A percentile compares a stretch with the other conserved stretches of the same genome.
phyloP scores from a whole-genome alignment of 2,888 invertebrate species.

The Pachymerium ferrugineum region DNA sequence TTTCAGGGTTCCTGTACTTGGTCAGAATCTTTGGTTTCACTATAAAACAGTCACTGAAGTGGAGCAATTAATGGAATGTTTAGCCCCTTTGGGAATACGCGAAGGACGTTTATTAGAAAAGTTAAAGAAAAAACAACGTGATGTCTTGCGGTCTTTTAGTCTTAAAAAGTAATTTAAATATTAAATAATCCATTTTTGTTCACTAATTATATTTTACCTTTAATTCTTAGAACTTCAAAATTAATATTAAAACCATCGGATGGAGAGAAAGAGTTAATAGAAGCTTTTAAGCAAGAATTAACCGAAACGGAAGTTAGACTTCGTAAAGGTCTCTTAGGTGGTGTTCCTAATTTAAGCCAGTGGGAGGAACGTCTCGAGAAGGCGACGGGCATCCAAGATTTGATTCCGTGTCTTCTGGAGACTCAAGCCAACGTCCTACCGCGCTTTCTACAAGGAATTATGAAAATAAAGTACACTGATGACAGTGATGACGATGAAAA shows the following conservation, averaged over 20 bases:
- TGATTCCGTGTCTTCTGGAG: conserved; percentile 41
- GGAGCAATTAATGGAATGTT: conserved; percentile 34
- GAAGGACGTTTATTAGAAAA: conserved; percentile 35
- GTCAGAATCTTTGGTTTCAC: conserved; percentile 29
- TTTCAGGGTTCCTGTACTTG: neutral
- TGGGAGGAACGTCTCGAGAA: conserved; percentile 44
- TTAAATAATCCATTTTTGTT: neutral
- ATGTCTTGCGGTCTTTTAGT: neutral
- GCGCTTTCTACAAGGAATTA: conserved; percentile 27
- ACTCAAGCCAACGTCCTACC: conserved; percentile 35
- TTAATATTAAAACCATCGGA: conserved; percentile 5
- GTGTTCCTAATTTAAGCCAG: conserved; percentile 43
- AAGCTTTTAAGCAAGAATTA: conserved; percentile 39
- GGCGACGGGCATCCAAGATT: conserved; percentile 41
- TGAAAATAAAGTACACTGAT: neutral
- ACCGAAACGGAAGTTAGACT: conserved; percentile 38
- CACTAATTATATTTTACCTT: neutral
- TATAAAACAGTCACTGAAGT: conserved; percentile 35
- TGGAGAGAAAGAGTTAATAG: conserved; percentile 18
- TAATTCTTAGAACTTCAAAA: neutral
- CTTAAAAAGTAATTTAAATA: neutral
- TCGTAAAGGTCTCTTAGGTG: conserved; percentile 46
- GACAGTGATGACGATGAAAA: neutral
- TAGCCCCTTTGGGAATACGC: conserved; percentile 35
- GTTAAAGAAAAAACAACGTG: neutral